Percentiles rank a stretch among this genome's conserved stretches.
phyloP scores from a whole-genome alignment of 2,113 vertebrate species.

The Lepisosteus oculatus region DNA sequence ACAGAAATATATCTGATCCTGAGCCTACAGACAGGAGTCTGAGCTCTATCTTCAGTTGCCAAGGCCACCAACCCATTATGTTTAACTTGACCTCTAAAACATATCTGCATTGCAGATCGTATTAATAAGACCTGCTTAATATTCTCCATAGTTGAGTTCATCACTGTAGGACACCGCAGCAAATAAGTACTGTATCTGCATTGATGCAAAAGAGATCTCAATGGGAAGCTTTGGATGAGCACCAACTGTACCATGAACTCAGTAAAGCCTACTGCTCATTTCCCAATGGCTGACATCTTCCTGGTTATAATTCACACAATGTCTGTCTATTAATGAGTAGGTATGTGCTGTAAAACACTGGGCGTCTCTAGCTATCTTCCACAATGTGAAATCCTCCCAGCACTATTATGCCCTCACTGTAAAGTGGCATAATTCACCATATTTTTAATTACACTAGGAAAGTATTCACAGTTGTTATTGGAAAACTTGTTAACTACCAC shows the following conservation, averaged over 20 bases:
- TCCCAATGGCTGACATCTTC: slow-evolving; percentile 35
- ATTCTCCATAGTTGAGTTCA: too few species aligned
- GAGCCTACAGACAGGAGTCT: too few species aligned
- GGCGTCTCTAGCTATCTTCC: background rate
- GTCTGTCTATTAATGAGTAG: slow-evolving; percentile 40
- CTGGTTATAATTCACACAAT: slow-evolving; percentile 44
- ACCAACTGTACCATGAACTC: slow-evolving; percentile 51
- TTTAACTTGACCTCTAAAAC: too few species aligned
- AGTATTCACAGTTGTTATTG: background rate
- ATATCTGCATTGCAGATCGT: too few species aligned
- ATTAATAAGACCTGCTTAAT: too few species aligned
- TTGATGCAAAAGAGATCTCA: slow-evolving; percentile 49
- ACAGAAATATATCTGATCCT: too few species aligned
- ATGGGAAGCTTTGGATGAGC: slow-evolving; percentile 50
- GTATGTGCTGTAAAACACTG: background rate
- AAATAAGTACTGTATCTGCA: slow-evolving; percentile 23
- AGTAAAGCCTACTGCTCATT: slow-evolving; percentile 29
- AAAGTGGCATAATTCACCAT: background rate
- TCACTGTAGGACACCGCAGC: too few species aligned
- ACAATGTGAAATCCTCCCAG: too few species aligned
- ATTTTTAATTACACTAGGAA: slow-evolving; percentile 5
- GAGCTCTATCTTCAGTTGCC: too few species aligned
- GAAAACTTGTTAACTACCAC: background rate
- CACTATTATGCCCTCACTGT: too few species aligned
- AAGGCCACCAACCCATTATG: too few species aligned